Base-by-base conservation (phyloP, 2,797 vertebrate genomes). In the Poecilia picta region DNA sequence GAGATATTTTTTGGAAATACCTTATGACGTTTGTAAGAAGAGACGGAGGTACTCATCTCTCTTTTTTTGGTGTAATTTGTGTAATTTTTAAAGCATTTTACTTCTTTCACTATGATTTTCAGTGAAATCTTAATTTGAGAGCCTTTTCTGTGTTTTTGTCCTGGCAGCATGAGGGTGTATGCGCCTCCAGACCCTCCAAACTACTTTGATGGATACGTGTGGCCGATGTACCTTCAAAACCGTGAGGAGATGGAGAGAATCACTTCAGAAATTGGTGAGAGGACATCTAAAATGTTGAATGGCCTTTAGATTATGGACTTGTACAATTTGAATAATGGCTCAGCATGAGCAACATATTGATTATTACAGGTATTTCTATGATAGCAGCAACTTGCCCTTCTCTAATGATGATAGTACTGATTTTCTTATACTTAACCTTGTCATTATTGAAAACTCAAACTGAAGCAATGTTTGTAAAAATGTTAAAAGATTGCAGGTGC, bases 151-250 rank as follows among this genome's bases (percentile, higher is more conserved):
- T 77, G 2, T 31, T 39, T 43, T 77, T 68, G 13, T 83, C 85
- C 70, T 74, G 72, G 77, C 83, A 99, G 98, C 87, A 96, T 83
- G 13, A 96, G 97, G 80, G 88, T 96, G 28, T 99, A 99, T 88
- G 85, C 87, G 1, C 97, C 98, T 81, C 97, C 98, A 57, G 98
- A 99, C 85, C 92, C 95, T 25, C 96, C 96, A 0, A 97, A 96
- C 3, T 98, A 97, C 87, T 98, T 99, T 75, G 97, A 98, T 36
- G 94, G 96, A 91, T 94, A 98, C 0, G 97, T 99, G 86, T 99
- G 98, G 98, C 98, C 97, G 53, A 99, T 98, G 97, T 98, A 98
- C 91, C 87, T 97, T 72, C 97, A 96, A 89, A 96, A 98, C 85
- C 96, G 93, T 68, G 86, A 74, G 70, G 96, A 97, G 90, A 92